A percentile compares a stretch with the other conserved stretches of the same genome.
Conservation (phyloP, 2,888 invertebrate genomes). For the Lasioglossum morio region DNA sequence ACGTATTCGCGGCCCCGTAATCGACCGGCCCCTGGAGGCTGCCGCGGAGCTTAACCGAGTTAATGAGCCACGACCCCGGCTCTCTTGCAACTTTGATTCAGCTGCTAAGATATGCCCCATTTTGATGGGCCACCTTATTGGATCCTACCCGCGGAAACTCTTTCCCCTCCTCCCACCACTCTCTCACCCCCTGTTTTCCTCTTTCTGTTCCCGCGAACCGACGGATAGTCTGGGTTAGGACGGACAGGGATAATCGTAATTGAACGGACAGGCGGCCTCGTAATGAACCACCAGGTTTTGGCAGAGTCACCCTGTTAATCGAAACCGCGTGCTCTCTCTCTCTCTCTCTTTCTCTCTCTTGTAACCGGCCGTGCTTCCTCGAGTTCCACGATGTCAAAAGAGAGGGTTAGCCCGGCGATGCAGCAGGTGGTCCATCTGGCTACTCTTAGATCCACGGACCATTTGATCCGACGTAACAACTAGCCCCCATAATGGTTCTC, state of each 20-base stretch:
- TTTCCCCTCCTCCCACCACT: not conserved
- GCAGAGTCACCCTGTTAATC: conserved; percentile 18
- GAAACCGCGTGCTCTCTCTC: not conserved
- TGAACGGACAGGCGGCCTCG: conserved; percentile 8
- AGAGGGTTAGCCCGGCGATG: not conserved
- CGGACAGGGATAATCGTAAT: conserved; percentile 8
- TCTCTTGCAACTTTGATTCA: not conserved
- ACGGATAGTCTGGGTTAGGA: not conserved
- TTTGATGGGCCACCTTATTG: not conserved
- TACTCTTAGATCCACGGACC: not conserved
- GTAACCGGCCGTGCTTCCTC: not conserved
- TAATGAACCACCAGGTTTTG: not conserved
- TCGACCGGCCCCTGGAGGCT: conserved; percentile 16
- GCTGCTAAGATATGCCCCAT: not conserved
- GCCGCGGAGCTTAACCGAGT: conserved; percentile 27
- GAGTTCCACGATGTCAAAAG: conserved; percentile 3
- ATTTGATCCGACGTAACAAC: not conserved
- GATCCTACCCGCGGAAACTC: not conserved
- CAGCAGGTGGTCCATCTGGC: conserved; percentile 12
- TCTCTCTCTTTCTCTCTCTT: not conserved
- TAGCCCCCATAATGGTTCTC: not conserved
- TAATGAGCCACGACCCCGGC: conserved; percentile 46
- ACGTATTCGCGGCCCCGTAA: conserved; percentile 52
- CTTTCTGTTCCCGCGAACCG: not conserved
- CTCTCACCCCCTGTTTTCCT: not conserved